phyloP scores from a whole-genome alignment of 2,797 vertebrate genomes.

The Chromobotia macracanthus region DNA sequence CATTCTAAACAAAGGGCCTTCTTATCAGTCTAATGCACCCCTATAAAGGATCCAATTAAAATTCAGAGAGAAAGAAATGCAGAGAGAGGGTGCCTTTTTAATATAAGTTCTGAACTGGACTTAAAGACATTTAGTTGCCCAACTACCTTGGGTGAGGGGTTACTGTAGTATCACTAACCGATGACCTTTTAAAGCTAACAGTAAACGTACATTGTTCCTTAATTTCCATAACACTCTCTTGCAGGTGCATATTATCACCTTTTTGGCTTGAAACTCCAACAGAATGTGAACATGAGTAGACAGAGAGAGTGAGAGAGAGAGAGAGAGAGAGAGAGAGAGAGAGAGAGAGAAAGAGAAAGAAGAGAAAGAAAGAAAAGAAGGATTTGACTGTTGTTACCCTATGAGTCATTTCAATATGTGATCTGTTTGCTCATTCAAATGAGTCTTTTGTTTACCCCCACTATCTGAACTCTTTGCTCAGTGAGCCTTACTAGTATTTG shows the following conservation, averaged over 20 bases:
- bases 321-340: background rate
- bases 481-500: slow-evolving; percentile 75
- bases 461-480: slow-evolving; percentile 76
- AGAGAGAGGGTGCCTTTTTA: slow-evolving; percentile 64
- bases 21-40: slow-evolving; percentile 63
- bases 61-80: slow-evolving; percentile 50
- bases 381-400: slow-evolving; percentile 35
- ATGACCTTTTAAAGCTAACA: slow-evolving; percentile 40
- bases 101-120: slow-evolving; percentile 57
- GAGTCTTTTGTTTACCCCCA: slow-evolving; percentile 71
- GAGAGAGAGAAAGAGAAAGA: background rate
- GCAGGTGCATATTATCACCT: slow-evolving; percentile 40
- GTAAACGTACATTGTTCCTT: slow-evolving; percentile 45
- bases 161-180: slow-evolving; percentile 43
- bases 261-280: slow-evolving; percentile 44
- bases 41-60: slow-evolving; percentile 66
- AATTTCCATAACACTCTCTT: slow-evolving; percentile 53
- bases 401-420: slow-evolving; percentile 55
- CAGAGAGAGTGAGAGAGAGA: slow-evolving; percentile 1
- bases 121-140: slow-evolving; percentile 58
- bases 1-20: slow-evolving; percentile 58
- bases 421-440: slow-evolving; percentile 72
- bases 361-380: slow-evolving; percentile 16
- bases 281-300: slow-evolving; percentile 41
- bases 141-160: slow-evolving; percentile 51